Percentiles rank a stretch among this genome's conserved stretches.
Conservation (phyloP, 2,888 invertebrate species). For the Acholoe squamosa region DNA sequence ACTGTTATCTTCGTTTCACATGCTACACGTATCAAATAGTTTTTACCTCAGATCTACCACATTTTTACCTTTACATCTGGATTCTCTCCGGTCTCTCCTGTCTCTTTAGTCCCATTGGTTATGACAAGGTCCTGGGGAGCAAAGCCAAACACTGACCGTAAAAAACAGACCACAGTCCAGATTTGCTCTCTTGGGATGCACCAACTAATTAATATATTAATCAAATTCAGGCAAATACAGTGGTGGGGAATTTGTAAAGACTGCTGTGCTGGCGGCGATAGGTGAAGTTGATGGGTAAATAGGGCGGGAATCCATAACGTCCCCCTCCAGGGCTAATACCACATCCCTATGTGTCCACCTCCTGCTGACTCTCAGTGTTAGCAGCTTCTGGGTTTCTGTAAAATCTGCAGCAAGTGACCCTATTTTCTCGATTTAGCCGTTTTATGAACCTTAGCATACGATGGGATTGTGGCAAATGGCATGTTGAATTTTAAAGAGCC, state of each 20-base stretch:
- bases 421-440: too few species aligned
- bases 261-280: neutral
- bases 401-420: too few species aligned
- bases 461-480: too few species aligned
- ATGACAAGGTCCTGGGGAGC: neutral
- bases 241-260: neutral
- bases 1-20: too few species aligned
- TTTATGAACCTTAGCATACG: too few species aligned
- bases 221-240: slow-evolving; percentile 43
- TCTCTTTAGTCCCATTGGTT: neutral
- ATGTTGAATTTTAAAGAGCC: too few species aligned
- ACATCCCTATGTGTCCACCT: too few species aligned
- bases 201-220: slow-evolving; percentile 33
- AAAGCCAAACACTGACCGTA: neutral
- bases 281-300: slow-evolving; percentile 31
- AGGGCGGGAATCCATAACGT: neutral
- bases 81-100: neutral
- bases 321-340: too few species aligned
- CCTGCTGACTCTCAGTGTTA: too few species aligned
- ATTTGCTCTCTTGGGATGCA: neutral
- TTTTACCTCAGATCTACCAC: neutral
- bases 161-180: neutral
- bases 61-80: neutral
- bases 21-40: neutral
- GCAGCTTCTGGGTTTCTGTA: neutral